Base-by-base conservation (phyloP, 1,140 invertebrate species). In the Melanaphis sacchari region DNA sequence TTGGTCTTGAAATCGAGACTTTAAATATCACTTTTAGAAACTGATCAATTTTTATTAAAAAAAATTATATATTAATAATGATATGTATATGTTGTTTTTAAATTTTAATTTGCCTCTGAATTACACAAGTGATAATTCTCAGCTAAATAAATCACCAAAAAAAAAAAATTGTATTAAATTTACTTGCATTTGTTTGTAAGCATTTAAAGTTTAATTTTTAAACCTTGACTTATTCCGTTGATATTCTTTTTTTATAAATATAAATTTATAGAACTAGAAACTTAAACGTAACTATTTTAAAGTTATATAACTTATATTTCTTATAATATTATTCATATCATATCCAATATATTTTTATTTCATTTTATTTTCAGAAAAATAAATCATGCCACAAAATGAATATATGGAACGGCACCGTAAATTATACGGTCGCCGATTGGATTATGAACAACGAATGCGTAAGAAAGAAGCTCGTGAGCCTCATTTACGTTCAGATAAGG, bases 351-450 rank as follows among this genome's bases (percentile, higher is more conserved):
- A 52, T 87, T 26, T 76, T 26, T 66, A 46, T 94, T 76, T 26
- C 46, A 46, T 94, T 46, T 15, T 93, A 54, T 90, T 90, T 94
- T 81, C 43, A 94, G 88, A 46, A 81, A 38, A 40, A 93, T 87
- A 52, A 85, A 93, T 95, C 94, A 99, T 99, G 99, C 99, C 99
- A 94, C 99, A 99, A 96, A 99, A 99, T 97, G 99, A 99, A 95
- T 99, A 99, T 95, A 99, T 99, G 96, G 99, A 99, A 94, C 96
- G 99, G 90, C 98, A 99, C 95, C 97, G 98, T 94, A 99, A 99
- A 95, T 96, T 99, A 5, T 97, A 99, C 96, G 99, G 99, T 94
- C 96, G 98, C 94, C 97, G 99, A 90, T 96, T 99, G 91, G 99
- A 99, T 96, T 98, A 99, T 97, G 98, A 99, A 96, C 99, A 99